Conservation (phyloP, 1,140 invertebrate species). For the Uloborus diversus region DNA sequence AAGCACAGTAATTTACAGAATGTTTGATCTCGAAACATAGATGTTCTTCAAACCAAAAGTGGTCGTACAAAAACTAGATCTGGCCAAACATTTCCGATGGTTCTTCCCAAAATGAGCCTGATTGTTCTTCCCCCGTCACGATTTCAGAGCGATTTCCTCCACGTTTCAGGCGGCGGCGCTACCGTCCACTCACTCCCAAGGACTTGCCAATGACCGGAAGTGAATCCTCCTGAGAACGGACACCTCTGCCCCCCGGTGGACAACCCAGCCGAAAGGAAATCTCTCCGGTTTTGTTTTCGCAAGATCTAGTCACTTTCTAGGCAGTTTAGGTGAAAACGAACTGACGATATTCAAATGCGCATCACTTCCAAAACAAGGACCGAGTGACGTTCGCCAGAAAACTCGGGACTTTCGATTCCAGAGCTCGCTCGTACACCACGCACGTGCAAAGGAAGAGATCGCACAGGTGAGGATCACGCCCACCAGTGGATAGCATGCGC, state of each 20-base stretch:
- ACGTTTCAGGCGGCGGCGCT: constrained; percentile 51
- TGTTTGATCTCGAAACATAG: too few species aligned
- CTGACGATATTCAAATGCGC: background rate
- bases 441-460: too few species aligned
- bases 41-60: too few species aligned
- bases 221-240: constrained; percentile 48
- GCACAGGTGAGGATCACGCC: too few species aligned
- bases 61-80: too few species aligned
- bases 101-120: too few species aligned
- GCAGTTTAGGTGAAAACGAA: constrained; percentile 34
- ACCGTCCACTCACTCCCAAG: constrained; percentile 54
- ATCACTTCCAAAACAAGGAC: background rate
- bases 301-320: constrained; percentile 53
- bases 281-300: constrained; percentile 21
- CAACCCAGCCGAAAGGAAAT: too few species aligned
- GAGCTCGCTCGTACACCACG: too few species aligned
- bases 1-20: too few species aligned
- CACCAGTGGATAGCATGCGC: too few species aligned
- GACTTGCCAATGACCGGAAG: constrained; percentile 56
- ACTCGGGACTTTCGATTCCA: constrained; percentile 11
- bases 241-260: background rate
- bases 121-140: constrained; percentile 18
- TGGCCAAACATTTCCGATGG: too few species aligned
- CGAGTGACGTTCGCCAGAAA: background rate
- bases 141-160: constrained; percentile 53